Evolutionary conservation across 2,888 invertebrate genomes (phyloP), one percentile per base, ranked within the genome.

Genomic region (Morinoia aosen): DNA sequence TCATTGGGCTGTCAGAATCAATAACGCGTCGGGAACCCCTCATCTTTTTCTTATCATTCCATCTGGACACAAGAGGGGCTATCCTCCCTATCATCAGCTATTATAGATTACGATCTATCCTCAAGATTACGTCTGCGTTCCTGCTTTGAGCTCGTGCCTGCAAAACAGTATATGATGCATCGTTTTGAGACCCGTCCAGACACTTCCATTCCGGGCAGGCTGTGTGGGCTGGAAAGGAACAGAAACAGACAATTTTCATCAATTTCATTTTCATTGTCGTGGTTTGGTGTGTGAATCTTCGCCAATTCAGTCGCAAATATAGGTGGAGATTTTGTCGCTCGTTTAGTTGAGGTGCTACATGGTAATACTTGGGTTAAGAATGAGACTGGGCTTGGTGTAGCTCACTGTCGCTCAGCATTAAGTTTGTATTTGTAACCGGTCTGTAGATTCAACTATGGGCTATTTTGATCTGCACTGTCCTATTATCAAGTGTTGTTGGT

Each of bases 1-100:
- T 93, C 93, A 93, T 57, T 57, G 93, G 57, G 57, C 57, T 93
- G 93, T 93, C 93, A 39, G 48, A 93, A 93, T 93, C 93, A 56
- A 93, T 93, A 48, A 56, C 48, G 58, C n/a, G 57, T 39, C 57
- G 93, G 48, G 57, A 57, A 57, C 57, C 93, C 57, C 57, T 93
- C 93, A 93, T 93, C 93, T 57, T 93, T 33, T 33, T 93, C 93
- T 57, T 93, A 57, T 93, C 40, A n/a, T 93, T 12, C 93, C 93
- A 33, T 57, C 57, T 93, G 93, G 93, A 33, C 93, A 48, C 93
- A 93, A 57, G 57, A 25, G 57, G 25, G 14, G 57, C 93, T 57
- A 93, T 93, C 93, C n/a, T 57, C 58, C 93, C 57, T 33, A 57
- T n/a, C 93, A 93, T 93, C 93, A 93, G 58, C 93, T 57, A 57